Evolutionary conservation across 2,113 vertebrate genomes (phyloP), one percentile per base, ranked within the genome.

Genomic region (Ochotona curzoniae): DNA sequence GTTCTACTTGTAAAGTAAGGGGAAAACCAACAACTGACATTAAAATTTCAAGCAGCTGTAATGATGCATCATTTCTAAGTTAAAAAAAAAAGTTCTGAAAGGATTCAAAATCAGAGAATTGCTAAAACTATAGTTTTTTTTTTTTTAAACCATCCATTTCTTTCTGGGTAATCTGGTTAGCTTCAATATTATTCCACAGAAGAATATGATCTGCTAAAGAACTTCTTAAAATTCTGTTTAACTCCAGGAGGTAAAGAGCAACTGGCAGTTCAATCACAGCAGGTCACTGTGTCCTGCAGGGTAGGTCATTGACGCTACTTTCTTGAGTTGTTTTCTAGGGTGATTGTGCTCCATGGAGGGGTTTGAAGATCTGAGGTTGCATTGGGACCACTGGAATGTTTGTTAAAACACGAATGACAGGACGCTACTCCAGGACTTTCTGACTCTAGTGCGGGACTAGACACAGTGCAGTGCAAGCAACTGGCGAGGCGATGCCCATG

Each of bases 11-110:
- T 96, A 96, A 97, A 98, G 97, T 35, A 71, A 97, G 70, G 64
- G 83, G 54, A 93, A 95, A 97, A 92, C 13, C 23, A 97, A 96
- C 85, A 97, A 89, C 73, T 93, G 61, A 66, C 85, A 95, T 94
- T 96, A 93, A 94, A 97, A 96, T 96, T 96, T 96, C 94, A 95
- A 97, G 94, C 89, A 97, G 97, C 84, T 97, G 90, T 93, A 98
- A 97, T 2, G 26, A 97, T 96, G 91, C 78, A 96, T 93, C 69
- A 63, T 94, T 97, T 96, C 94, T 96, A 96, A 94, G 95, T 96
- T 94, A 85, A 96, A 97, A 96, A 96, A 96, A 95, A 93, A 69
- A 70, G 73, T 61, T 54, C 7, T 23, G 35, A n/a, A 51, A 57
- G 87, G 75, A 93, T 78, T 90, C 73, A 94, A 88, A 97, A 73